phyloP scores from a whole-genome alignment of 2,888 invertebrate genomes.

The Isotomurus palustris region DNA sequence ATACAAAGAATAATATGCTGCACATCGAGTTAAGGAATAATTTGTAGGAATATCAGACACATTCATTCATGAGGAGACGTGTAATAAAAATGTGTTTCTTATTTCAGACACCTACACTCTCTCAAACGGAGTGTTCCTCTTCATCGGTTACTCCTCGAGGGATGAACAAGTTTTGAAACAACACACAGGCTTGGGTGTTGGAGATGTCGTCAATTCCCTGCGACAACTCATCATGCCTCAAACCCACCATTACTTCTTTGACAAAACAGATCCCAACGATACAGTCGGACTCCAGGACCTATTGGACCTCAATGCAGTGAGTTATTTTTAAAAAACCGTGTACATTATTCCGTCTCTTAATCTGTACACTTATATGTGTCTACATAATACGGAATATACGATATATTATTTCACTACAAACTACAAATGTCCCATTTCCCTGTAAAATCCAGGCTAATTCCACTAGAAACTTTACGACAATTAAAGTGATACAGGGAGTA shows the following conservation, averaged over 20 bases:
- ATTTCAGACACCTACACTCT: constrained; percentile 65
- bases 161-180: constrained; percentile 77
- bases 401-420: no score
- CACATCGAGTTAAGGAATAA: no score
- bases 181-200: constrained; percentile 76
- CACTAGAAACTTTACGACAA: no score
- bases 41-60: no score
- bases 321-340: constrained; percentile 2
- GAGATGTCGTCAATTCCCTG: constrained; percentile 75
- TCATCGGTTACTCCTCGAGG: constrained; percentile 84
- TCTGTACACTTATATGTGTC: background rate
- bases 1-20: no score
- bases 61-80: no score
- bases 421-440: background rate
- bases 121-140: constrained; percentile 79
- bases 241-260: constrained; percentile 41
- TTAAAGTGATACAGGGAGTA: no score
- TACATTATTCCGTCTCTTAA: background rate
- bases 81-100: no score
- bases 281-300: constrained; percentile 25
- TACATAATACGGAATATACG: no score
- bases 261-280: constrained; percentile 38
- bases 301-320: constrained; percentile 43
- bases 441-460: no score
- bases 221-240: constrained; percentile 53